Percentiles rank a stretch among this genome's conserved stretches.
Evolutionary conservation across 1,140 invertebrate genomes (phyloP).

Genomic region (Drosophila serrata): DNA sequence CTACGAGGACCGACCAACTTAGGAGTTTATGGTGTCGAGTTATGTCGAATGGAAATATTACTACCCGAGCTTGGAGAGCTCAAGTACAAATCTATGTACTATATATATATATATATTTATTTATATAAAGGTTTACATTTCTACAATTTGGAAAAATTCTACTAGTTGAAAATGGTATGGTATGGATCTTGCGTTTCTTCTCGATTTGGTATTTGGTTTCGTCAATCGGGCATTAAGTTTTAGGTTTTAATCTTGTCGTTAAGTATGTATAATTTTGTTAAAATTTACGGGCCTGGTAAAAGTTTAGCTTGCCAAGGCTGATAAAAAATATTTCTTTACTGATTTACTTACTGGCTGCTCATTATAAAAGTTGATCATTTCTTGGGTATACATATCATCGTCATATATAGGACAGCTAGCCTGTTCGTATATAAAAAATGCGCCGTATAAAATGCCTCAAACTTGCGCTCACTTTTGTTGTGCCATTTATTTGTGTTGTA

Average conservation of each 20-base stretch:
- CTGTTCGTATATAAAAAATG: constrained; percentile 77
- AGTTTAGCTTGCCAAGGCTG: constrained; percentile 73
- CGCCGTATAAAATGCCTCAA: constrained; percentile 76
- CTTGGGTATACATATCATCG: constrained; percentile 54
- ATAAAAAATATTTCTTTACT: constrained; percentile 77
- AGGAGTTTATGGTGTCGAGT: constrained; percentile 36
- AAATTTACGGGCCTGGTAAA: constrained; percentile 76
- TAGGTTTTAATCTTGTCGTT: constrained; percentile 26
- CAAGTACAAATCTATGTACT: constrained; percentile 45
- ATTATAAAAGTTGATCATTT: constrained; percentile 78
- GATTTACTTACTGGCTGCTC: constrained; percentile 78
- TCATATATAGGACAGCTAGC: constrained; percentile 69
- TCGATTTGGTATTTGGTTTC: constrained; percentile 30
- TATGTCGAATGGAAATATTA: constrained; percentile 35
- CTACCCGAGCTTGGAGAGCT: constrained; percentile 32
- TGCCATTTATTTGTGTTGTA: constrained; percentile 35
- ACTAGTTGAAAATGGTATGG: constrained; percentile 68
- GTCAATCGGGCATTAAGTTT: constrained; percentile 44
- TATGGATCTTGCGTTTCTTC: constrained; percentile 37
- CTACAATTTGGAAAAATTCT: constrained; percentile 81
- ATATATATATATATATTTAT: constrained; percentile 38
- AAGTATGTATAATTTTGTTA: constrained; percentile 73
- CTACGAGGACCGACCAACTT: constrained; percentile 29
- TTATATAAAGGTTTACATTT: constrained; percentile 59
- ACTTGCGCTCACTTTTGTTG: constrained; percentile 55